A percentile compares a stretch with the other conserved stretches of the same genome.
Evolutionary conservation across 2,113 vertebrate species (phyloP).

Genomic region (Clarias gariepinus): DNA sequence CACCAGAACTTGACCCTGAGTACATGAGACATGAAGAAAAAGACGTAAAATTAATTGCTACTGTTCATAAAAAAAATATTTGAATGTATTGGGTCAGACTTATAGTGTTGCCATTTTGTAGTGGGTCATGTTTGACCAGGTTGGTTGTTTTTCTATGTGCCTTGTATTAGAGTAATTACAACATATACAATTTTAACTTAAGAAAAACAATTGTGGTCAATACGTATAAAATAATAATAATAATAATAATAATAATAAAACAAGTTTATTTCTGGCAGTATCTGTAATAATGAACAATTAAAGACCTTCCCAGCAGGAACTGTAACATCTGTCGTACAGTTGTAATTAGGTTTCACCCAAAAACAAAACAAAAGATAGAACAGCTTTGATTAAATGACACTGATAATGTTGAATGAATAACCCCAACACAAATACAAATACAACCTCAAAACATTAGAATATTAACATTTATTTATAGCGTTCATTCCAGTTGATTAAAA

Average conservation of each 20-base stretch:
- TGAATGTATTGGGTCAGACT: background rate
- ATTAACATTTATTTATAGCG: too few species aligned
- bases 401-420: too few species aligned
- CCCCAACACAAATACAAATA: too few species aligned
- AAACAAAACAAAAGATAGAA: too few species aligned
- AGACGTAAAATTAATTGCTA: background rate
- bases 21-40: background rate
- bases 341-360: too few species aligned
- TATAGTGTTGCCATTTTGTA: background rate
- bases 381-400: too few species aligned
- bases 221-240: background rate
- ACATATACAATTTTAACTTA: background rate
- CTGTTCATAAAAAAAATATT: background rate
- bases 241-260: too few species aligned
- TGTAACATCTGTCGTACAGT: too few species aligned
- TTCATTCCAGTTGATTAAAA: too few species aligned
- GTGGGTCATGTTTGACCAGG: background rate
- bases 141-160: background rate
- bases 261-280: background rate
- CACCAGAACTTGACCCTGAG: constrained; percentile 34
- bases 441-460: too few species aligned
- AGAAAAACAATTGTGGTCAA: background rate
- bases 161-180: background rate
- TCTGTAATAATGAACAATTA: background rate
- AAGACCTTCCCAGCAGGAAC: background rate